These are phyloP conservation scores for Mizuhopecten yessoensis DNA, from an alignment of 1,140 invertebrate species.

Conservation along the genomic window DNA sequence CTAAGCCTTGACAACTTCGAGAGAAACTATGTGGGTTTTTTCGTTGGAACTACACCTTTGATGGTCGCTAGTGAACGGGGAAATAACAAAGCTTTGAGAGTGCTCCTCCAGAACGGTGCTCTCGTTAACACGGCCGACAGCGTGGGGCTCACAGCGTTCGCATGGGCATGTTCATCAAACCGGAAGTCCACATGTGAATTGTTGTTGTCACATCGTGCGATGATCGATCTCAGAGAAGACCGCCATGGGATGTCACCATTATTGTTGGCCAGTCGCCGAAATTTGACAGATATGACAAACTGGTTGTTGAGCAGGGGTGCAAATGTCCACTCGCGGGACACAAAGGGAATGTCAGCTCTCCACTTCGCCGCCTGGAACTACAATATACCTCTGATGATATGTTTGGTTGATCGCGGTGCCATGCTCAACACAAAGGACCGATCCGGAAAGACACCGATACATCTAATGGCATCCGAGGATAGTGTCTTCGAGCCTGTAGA, in stretches of 20 bases:
- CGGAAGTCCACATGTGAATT: conserved; percentile 48
- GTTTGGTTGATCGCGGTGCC: conserved; percentile 43
- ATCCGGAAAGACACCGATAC: conserved; percentile 53
- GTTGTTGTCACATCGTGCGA: conserved; percentile 45
- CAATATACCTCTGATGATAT: conserved; percentile 49
- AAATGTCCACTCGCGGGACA: conserved; percentile 52
- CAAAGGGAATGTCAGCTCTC: conserved; percentile 52
- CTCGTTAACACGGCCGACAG: conserved; percentile 52
- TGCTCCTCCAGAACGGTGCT: conserved; percentile 51
- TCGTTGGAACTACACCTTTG: conserved; percentile 55
- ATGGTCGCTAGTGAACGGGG: conserved; percentile 63
- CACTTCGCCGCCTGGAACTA: conserved; percentile 67
- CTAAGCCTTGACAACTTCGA: conserved; percentile 32
- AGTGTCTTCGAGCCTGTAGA: conserved; percentile 40
- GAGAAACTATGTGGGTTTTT: conserved; percentile 54
- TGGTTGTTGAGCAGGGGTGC: conserved; percentile 51
- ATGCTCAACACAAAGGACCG: conserved; percentile 51
- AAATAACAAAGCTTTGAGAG: conserved; percentile 45
- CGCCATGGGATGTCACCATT: conserved; percentile 58
- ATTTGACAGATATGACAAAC: conserved; percentile 50
- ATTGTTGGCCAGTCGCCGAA: conserved; percentile 51
- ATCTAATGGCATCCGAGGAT: conserved; percentile 56
- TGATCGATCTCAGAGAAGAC: conserved; percentile 51
- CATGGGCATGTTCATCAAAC: conserved; percentile 55
- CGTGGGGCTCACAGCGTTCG: conserved; percentile 56